phyloP scores from a whole-genome alignment of 1,140 invertebrate species.

The Arion vulgaris region DNA sequence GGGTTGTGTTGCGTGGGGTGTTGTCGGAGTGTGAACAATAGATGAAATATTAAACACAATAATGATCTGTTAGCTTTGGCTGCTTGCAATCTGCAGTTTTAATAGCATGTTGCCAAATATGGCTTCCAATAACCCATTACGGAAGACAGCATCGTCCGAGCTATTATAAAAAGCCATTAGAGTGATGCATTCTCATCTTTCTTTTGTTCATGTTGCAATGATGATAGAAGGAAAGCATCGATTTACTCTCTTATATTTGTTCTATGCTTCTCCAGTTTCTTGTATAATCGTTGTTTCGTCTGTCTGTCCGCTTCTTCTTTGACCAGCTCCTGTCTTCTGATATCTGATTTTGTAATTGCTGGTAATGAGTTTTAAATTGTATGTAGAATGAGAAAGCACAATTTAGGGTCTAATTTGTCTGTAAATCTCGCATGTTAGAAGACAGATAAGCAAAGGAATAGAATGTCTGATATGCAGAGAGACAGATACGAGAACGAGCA shows the following conservation, averaged over 20 bases:
- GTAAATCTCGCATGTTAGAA: no score
- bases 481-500: no score
- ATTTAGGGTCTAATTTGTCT: no score
- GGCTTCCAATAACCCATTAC: background rate
- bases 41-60: no score
- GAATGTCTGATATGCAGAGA: no score
- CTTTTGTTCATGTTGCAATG: background rate
- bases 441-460: no score
- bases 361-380: background rate
- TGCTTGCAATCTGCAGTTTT: background rate
- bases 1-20: no score
- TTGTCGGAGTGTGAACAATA: no score
- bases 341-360: background rate
- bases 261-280: background rate
- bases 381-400: background rate
- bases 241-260: background rate
- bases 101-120: background rate
- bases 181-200: constrained; percentile 1
- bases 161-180: constrained; percentile 1
- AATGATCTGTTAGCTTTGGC: background rate
- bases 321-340: background rate
- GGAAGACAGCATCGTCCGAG: background rate
- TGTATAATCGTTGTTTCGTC: background rate
- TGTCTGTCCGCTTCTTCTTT: background rate
- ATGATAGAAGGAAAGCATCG: background rate